These are phyloP conservation scores for Amorpha juglandis DNA, from an alignment of 2,888 invertebrate genomes.

Conservation along the genomic window DNA sequence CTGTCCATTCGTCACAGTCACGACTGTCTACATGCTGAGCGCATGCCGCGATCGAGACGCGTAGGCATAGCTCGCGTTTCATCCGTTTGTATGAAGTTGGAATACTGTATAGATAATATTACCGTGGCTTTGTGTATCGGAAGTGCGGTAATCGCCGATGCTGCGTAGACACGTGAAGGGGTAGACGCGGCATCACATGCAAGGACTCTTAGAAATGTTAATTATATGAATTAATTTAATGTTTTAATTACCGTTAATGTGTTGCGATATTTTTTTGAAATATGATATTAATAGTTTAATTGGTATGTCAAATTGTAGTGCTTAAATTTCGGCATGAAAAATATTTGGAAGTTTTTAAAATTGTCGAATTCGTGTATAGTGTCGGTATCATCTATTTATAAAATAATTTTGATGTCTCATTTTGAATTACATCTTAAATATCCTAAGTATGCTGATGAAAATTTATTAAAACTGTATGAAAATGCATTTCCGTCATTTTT, in stretches of 20 bases:
- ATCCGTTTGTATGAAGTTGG: too few species aligned
- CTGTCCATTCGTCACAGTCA: too few species aligned
- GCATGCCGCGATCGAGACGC: too few species aligned
- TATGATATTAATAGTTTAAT: not conserved
- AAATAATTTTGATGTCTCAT: too few species aligned
- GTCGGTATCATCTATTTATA: not conserved
- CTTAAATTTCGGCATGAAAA: not conserved
- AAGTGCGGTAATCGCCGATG: conserved; percentile 41
- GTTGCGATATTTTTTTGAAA: conserved; percentile 6
- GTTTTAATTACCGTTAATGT: not conserved
- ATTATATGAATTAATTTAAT: conserved; percentile 18
- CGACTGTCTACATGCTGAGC: too few species aligned
- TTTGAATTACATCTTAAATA: too few species aligned
- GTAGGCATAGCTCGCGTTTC: too few species aligned
- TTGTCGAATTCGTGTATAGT: not conserved
- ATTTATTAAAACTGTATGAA: too few species aligned
- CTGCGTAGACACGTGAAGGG: conserved; percentile 30
- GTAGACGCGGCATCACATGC: conserved; percentile 27
- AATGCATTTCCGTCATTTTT: too few species aligned
- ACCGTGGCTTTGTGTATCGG: too few species aligned
- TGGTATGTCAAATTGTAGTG: not conserved
- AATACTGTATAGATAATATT: too few species aligned
- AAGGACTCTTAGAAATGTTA: conserved; percentile 34
- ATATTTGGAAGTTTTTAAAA: not conserved
- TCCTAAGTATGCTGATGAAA: too few species aligned